These are phyloP conservation scores for Garrulus glandarius DNA, from an alignment of 2,797 vertebrate species.

Conservation along the genomic window DNA sequence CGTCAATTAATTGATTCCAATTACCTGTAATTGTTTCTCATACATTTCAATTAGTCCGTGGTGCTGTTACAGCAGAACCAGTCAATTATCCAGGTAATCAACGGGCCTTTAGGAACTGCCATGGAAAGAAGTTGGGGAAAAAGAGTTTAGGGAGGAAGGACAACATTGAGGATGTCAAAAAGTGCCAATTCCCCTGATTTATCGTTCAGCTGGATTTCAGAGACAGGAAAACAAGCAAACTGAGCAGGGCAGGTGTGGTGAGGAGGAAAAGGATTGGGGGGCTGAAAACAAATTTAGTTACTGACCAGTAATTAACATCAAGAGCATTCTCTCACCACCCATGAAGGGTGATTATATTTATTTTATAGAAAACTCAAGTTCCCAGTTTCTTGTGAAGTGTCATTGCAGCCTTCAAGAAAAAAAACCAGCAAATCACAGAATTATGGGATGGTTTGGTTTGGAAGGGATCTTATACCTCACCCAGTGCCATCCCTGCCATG, in stretches of 20 bases:
- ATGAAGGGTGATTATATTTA: not conserved
- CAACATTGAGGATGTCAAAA: not conserved
- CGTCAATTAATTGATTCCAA: conserved; percentile 80
- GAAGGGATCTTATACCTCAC: not conserved
- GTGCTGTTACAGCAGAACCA: conserved; percentile 54
- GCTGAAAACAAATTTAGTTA: not conserved
- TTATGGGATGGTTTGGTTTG: not conserved
- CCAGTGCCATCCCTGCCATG: not conserved
- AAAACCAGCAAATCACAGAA: not conserved
- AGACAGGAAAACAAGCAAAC: not conserved
- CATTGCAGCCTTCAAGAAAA: not conserved
- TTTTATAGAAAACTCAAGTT: not conserved
- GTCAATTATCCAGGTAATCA: conserved; percentile 51
- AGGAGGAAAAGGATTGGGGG: not conserved
- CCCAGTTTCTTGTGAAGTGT: not conserved
- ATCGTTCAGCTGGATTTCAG: not conserved
- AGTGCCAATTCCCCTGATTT: not conserved
- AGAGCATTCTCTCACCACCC: not conserved
- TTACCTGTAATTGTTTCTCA: conserved; percentile 79
- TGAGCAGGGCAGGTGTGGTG: not conserved
- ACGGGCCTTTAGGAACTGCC: conserved; percentile 15
- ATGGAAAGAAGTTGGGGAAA: not conserved
- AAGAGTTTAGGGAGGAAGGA: not conserved
- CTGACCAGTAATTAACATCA: not conserved
- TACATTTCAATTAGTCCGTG: conserved; percentile 75